A percentile compares a stretch with the other conserved stretches of the same genome.
phyloP scores from a whole-genome alignment of 2,113 vertebrate genomes.

The Myrmecophaga tridactyla region DNA sequence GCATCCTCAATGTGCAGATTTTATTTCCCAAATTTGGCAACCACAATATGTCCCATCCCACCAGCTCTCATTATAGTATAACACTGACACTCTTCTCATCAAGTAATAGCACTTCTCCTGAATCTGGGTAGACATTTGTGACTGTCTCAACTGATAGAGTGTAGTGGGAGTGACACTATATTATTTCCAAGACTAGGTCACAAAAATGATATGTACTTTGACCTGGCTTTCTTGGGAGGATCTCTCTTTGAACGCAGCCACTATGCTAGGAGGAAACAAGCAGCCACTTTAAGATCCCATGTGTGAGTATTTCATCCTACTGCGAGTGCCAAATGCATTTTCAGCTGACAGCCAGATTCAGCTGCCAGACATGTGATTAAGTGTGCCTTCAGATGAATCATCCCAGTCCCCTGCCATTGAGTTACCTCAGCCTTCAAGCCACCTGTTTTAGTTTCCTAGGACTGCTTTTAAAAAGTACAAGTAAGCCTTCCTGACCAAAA shows the following conservation, averaged over 20 bases:
- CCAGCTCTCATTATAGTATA: background rate
- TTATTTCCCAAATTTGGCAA: background rate
- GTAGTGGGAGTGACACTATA: background rate
- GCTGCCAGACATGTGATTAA: background rate
- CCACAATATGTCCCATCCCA: background rate
- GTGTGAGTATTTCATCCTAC: background rate
- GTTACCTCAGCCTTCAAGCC: background rate
- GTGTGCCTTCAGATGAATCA: background rate
- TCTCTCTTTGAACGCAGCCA: no score
- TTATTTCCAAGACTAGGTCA: background rate
- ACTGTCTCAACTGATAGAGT: background rate
- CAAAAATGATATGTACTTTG: background rate
- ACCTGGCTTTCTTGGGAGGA: background rate
- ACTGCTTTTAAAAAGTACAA: no score
- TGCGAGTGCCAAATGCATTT: background rate
- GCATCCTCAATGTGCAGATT: background rate
- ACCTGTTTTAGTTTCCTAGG: no score
- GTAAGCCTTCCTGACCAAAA: no score
- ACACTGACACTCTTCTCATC: background rate
- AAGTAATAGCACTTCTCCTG: background rate
- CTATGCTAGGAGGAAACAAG: background rate
- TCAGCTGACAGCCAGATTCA: background rate
- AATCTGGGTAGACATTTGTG: background rate
- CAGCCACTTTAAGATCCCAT: background rate
- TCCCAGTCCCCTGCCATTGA: background rate